Evolutionary conservation across 2,888 invertebrate species (phyloP).

Genomic region (Epistrophe eligans): DNA sequence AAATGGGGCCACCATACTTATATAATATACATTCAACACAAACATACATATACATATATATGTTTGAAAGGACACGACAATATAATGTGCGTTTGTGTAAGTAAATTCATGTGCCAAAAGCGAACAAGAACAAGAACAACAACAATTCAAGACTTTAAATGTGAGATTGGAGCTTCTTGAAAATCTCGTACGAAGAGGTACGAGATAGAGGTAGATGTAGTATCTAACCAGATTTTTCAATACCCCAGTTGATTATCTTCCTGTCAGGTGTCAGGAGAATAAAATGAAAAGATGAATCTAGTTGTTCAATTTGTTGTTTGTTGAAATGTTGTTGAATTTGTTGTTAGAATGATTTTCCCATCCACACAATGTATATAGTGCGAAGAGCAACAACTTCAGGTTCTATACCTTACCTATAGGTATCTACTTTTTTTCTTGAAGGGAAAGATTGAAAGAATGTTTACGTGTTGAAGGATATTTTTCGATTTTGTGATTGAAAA

Average conservation of each 20-base stretch:
- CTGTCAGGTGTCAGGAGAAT: slow-evolving; percentile 67
- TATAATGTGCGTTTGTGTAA: slow-evolving; percentile 32
- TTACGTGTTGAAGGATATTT: slow-evolving; percentile 43
- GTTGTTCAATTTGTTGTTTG: slow-evolving; percentile 70
- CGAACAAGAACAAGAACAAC: not conserved
- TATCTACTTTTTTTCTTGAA: not conserved
- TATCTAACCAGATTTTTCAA: slow-evolving; percentile 60
- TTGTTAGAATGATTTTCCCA: slow-evolving; percentile 6
- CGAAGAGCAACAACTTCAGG: too few relatives aligned
- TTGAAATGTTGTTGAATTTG: slow-evolving; percentile 38
- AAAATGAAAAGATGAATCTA: slow-evolving; percentile 67
- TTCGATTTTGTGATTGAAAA: slow-evolving; percentile 38
- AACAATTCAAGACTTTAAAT: slow-evolving; percentile 7
- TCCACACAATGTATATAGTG: not conserved
- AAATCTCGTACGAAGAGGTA: too few relatives aligned
- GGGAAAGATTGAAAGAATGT: slow-evolving; percentile 25
- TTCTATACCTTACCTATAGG: too few relatives aligned
- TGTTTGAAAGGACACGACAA: slow-evolving; percentile 28
- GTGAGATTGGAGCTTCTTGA: not conserved
- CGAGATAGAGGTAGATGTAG: not conserved
- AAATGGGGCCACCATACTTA: slow-evolving; percentile 8
- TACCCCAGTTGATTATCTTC: slow-evolving; percentile 74
- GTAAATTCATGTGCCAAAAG: slow-evolving; percentile 19
- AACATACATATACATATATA: not conserved
- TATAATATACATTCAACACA: not conserved